Evolutionary conservation across 2,113 vertebrate genomes (phyloP).

Genomic region (Girardinichthys multiradiatus): DNA sequence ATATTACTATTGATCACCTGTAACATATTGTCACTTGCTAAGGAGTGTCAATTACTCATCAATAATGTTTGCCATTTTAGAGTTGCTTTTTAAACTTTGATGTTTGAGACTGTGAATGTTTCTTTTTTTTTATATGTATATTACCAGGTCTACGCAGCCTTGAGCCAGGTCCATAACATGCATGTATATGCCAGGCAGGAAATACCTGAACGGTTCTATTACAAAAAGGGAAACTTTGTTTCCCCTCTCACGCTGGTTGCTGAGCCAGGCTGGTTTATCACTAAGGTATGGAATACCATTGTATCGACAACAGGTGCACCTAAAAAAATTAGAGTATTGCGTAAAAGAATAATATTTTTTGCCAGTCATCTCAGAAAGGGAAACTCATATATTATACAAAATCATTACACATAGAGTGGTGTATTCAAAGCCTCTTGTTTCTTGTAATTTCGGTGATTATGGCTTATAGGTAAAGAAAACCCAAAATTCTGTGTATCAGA

Average conservation of each 20-base stretch:
- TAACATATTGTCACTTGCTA: background rate
- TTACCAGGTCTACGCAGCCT: slow-evolving; percentile 81
- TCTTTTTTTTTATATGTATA: slow-evolving; percentile 12
- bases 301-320: too few species aligned
- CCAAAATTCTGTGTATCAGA: too few species aligned
- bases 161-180: slow-evolving; percentile 85
- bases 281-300: slow-evolving; percentile 79
- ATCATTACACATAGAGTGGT: too few species aligned
- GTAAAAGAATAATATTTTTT: too few species aligned
- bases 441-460: too few species aligned
- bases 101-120: background rate
- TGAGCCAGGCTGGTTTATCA: slow-evolving; percentile 92
- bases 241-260: slow-evolving; percentile 91
- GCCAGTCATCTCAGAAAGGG: too few species aligned
- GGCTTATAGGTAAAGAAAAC: too few species aligned
- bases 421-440: too few species aligned
- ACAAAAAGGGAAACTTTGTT: slow-evolving; percentile 89
- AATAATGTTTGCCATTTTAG: background rate
- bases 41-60: background rate
- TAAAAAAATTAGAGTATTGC: too few species aligned
- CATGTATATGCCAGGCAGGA: slow-evolving; percentile 81
- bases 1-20: too few species aligned
- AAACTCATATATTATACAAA: too few species aligned
- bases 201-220: slow-evolving; percentile 89
- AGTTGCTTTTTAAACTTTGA: background rate